Base-by-base conservation (phyloP, 2,113 vertebrate species). In the Scophthalmus maximus region DNA sequence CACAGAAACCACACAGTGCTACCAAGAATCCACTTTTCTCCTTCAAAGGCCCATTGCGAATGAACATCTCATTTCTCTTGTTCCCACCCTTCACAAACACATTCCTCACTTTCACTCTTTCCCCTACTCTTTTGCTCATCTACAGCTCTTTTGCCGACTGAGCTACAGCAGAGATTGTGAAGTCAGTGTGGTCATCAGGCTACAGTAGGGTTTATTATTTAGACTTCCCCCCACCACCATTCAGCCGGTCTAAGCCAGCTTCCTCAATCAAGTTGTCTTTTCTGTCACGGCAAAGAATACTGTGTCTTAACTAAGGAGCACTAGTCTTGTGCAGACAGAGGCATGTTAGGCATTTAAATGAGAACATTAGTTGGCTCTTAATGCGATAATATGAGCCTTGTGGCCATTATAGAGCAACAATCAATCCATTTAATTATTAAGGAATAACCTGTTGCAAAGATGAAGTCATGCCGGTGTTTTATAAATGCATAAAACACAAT, bases 11-110 rank as follows among this genome's bases (percentile, higher is more conserved):
- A 9, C 82, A 78, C 61, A 25, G 68, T 9, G 53, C 66, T 64
- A 36, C 67, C 69, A 90, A 79, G 81, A 87, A 89, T 91, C 73
- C 83, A 74, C 82, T 80, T 78, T 59, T 67, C 60, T 76, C 36
- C 62, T 57, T 77, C 8, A 58, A 57, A 58, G 58, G 47, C 52
- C 44, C 22, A n/a, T 36, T 73, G 52, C 36, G 68, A 32, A 73
- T 65, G 6, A 82, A 69, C 26, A 4, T 46, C 18, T 75, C 49
- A 57, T 85, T 86, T 78, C 40, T 78, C 30, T 42, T 30, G 32
- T 9, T 61, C 12, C 65, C 18, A 12, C 22, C 57, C 72, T 65
- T 81, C 56, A 58, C 47, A 84, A 71, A 83, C 61, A 67, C 69
- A 76, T 82, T 86, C 82, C 62, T 66, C 30, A 42, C 66, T 67